phyloP scores from a whole-genome alignment of 2,888 invertebrate genomes.

The Parnassius apollo region DNA sequence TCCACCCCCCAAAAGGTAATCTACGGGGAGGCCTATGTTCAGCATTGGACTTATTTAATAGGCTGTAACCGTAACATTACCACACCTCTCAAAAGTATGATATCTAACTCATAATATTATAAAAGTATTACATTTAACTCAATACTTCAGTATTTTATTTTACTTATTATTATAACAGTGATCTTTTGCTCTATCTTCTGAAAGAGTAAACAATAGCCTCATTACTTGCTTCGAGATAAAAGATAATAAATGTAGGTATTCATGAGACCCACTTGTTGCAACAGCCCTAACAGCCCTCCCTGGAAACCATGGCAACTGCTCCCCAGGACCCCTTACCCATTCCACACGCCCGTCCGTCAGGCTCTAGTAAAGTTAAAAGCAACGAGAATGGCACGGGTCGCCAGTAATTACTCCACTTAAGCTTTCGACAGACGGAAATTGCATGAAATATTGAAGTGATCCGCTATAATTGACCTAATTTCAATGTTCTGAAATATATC shows the following conservation, averaged over 20 bases:
- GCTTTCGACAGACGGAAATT: conserved; percentile 57
- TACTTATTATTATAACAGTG: too few relatives aligned
- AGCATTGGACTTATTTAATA: too few relatives aligned
- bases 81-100: too few relatives aligned
- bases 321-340: conserved; percentile 34
- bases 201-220: conserved; percentile 10
- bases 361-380: conserved; percentile 58
- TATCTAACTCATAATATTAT: too few relatives aligned
- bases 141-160: too few relatives aligned
- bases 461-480: conserved; percentile 1
- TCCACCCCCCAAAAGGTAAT: too few relatives aligned
- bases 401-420: conserved; percentile 74
- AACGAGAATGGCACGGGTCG: conserved; percentile 55
- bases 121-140: too few relatives aligned
- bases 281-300: conserved; percentile 46
- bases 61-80: too few relatives aligned
- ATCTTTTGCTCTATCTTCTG: neutral
- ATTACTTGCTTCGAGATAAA: conserved; percentile 14
- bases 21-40: too few relatives aligned
- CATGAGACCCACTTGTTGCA: conserved; percentile 62
- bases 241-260: conserved; percentile 17
- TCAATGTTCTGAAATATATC: neutral
- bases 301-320: conserved; percentile 58
- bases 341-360: conserved; percentile 34
- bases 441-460: conserved; percentile 5